Evolutionary conservation across 2,888 invertebrate genomes (phyloP).

Genomic region (Ceriagrion tenellum): DNA sequence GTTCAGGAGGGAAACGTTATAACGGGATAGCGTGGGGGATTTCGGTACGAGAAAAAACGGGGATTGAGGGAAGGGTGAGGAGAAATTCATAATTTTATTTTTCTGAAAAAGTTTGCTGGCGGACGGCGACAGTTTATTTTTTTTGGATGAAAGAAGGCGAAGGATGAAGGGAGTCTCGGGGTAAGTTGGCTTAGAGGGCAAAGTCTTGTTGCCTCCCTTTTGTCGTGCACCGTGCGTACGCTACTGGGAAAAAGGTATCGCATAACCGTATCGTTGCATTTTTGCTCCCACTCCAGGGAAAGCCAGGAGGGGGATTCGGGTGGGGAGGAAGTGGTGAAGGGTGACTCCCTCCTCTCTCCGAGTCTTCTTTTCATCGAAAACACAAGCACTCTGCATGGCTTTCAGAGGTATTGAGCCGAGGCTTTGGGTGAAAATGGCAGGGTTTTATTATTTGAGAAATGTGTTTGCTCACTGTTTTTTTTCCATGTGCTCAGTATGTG

Average conservation of each 20-base stretch:
- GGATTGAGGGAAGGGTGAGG: background rate
- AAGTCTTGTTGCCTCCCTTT: background rate
- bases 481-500: background rate
- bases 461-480: background rate
- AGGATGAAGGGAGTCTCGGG: background rate
- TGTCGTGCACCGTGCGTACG: background rate
- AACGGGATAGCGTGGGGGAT: background rate
- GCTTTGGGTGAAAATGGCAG: constrained; percentile 20
- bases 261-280: constrained; percentile 12
- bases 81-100: background rate
- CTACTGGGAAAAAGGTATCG: background rate
- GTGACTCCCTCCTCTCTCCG: background rate
- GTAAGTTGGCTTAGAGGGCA: background rate
- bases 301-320: background rate
- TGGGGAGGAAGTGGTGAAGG: background rate
- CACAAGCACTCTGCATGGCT: constrained; percentile 43
- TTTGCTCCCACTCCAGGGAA: background rate
- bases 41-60: background rate
- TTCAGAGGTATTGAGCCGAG: constrained; percentile 45
- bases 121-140: background rate
- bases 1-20: background rate
- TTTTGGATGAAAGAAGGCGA: background rate
- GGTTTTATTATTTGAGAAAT: constrained; percentile 8
- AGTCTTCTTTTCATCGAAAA: constrained; percentile 14
- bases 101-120: background rate